These are phyloP conservation scores for Dorcus parallelipipedus DNA, from an alignment of 2,888 invertebrate genomes.

Conservation along the genomic window DNA sequence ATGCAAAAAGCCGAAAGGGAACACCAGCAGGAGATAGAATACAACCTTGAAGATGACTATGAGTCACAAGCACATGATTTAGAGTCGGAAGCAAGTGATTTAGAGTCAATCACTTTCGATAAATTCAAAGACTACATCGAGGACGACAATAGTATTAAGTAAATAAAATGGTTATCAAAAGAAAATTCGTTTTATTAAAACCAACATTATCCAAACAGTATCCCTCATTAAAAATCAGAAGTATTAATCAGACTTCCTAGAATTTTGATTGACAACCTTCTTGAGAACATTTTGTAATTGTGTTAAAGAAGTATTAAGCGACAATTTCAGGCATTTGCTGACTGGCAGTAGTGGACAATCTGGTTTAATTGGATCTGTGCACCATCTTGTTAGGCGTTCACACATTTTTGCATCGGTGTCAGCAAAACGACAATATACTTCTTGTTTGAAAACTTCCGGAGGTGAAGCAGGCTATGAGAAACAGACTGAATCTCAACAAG, in stretches of 20 bases:
- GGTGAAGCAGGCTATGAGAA: too few relatives aligned
- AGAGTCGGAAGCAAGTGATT: too few relatives aligned
- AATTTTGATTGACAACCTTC: constrained; percentile 20
- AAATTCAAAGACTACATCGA: too few relatives aligned
- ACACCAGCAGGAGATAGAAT: too few relatives aligned
- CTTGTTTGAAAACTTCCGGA: constrained; percentile 75
- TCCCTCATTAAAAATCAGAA: neutral
- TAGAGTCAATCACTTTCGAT: too few relatives aligned
- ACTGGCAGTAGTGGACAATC: constrained; percentile 89
- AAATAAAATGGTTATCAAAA: neutral
- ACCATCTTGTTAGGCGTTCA: constrained; percentile 40
- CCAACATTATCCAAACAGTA: constrained; percentile 2
- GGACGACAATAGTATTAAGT: neutral
- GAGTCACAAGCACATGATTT: too few relatives aligned
- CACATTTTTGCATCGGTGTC: constrained; percentile 42
- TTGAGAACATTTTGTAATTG: constrained; percentile 51
- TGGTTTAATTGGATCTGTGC: constrained; percentile 59
- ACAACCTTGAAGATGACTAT: too few relatives aligned
- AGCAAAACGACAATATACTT: constrained; percentile 70
- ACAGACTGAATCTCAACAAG: too few relatives aligned
- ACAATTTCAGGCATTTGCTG: constrained; percentile 89
- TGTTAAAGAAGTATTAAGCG: constrained; percentile 60
- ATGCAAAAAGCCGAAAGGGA: too few relatives aligned
- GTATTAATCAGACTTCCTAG: neutral
- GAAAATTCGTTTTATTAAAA: constrained; percentile 1